A percentile compares a stretch with the other conserved stretches of the same genome.
phyloP scores from a whole-genome alignment of 2,113 vertebrate species.

The Tupaia chinensis region DNA sequence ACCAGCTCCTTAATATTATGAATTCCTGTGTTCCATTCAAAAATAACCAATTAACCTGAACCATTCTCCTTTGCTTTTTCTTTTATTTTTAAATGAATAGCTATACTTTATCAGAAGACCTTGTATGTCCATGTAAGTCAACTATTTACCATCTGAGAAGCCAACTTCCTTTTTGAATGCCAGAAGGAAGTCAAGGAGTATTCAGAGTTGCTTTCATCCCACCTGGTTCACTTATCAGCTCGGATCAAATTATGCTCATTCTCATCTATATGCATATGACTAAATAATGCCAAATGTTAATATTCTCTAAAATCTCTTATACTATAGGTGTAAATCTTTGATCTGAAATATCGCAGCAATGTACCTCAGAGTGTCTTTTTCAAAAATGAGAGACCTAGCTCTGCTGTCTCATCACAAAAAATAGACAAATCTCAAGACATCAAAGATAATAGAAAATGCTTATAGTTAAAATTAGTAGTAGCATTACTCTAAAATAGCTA shows the following conservation, averaged over 20 bases:
- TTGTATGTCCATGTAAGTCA: background rate
- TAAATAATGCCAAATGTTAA: background rate
- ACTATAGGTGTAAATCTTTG: background rate
- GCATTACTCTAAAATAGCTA: background rate
- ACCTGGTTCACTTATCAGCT: background rate
- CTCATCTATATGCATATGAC: background rate
- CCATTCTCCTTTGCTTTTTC: background rate
- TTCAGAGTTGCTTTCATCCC: background rate
- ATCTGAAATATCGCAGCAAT: background rate
- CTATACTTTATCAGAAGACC: background rate
- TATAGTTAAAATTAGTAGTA: background rate
- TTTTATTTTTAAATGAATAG: background rate
- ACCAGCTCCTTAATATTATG: conserved; percentile 31
- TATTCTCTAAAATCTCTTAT: background rate
- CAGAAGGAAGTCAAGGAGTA: background rate
- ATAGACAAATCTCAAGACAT: background rate
- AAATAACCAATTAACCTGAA: conserved; percentile 34
- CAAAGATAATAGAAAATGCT: background rate
- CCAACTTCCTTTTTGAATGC: background rate
- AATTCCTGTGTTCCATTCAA: conserved; percentile 52
- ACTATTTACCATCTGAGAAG: background rate
- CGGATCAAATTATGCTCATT: background rate
- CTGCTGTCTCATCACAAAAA: background rate
- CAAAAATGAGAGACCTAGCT: background rate
- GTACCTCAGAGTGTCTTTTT: background rate